Percentiles rank a stretch among this genome's conserved stretches.
Evolutionary conservation across 2,113 vertebrate genomes (phyloP).

Genomic region (Psettodes erumei): DNA sequence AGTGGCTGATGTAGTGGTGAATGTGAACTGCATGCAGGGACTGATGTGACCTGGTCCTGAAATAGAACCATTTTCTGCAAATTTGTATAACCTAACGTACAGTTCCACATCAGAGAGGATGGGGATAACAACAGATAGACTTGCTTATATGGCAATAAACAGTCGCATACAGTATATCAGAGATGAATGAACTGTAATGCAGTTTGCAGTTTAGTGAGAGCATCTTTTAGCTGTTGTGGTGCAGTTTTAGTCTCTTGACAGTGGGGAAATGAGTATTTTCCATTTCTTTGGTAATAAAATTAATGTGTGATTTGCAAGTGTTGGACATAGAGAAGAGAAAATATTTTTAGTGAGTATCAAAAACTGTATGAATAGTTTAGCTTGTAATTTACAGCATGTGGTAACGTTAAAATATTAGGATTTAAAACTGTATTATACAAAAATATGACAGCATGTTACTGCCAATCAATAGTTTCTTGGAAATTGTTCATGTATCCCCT

Average conservation of each 20-base stretch:
- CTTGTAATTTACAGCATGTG: background rate
- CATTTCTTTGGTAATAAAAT: background rate
- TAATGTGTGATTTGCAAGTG: background rate
- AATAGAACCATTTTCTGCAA: constrained; percentile 5
- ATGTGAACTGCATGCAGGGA: constrained; percentile 23
- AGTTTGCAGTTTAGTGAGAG: background rate
- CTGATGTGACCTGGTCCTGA: no score
- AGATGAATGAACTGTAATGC: background rate
- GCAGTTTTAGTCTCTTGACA: background rate
- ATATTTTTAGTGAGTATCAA: no score
- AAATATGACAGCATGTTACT: background rate
- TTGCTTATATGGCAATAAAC: background rate
- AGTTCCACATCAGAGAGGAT: background rate
- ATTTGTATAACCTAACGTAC: background rate
- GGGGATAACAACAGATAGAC: background rate
- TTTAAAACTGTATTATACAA: background rate
- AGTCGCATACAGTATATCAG: background rate
- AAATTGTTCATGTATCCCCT: background rate
- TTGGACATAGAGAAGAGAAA: background rate
- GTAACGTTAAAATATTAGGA: background rate
- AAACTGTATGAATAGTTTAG: no score
- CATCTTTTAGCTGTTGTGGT: background rate
- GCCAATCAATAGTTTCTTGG: background rate
- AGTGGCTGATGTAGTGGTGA: constrained; percentile 19
- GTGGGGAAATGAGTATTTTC: background rate